Conservation (phyloP, 1,140 invertebrate species). For the Trigoniulus corallinus region DNA sequence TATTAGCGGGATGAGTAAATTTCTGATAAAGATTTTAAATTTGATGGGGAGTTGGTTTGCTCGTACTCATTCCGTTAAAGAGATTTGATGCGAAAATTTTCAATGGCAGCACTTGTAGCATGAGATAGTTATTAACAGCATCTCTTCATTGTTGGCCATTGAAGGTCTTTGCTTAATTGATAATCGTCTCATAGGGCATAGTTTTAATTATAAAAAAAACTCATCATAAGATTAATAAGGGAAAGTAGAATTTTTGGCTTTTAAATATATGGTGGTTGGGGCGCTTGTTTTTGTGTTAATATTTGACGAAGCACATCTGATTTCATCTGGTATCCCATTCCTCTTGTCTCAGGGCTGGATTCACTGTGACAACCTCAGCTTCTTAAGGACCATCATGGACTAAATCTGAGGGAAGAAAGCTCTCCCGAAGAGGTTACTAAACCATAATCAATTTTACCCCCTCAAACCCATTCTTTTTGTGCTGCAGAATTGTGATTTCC, state of each 20-base stretch:
- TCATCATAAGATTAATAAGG: too few relatives aligned
- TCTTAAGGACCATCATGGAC: conserved; percentile 3
- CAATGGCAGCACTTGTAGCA: background rate
- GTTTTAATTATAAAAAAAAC: too few relatives aligned
- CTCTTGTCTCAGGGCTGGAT: conserved; percentile 9
- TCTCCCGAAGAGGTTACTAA: conserved; percentile 5
- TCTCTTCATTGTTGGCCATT: background rate
- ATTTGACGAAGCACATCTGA: background rate
- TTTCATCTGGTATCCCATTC: conserved; percentile 8
- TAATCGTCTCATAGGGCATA: too few relatives aligned
- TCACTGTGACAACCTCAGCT: conserved; percentile 4
- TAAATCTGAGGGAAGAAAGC: conserved; percentile 1
- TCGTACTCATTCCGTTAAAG: too few relatives aligned
- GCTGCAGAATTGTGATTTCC: too few relatives aligned
- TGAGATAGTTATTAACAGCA: background rate
- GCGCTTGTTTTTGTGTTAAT: background rate
- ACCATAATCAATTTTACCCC: too few relatives aligned
- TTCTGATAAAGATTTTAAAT: too few relatives aligned
- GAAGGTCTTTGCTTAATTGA: too few relatives aligned
- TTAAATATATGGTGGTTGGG: background rate
- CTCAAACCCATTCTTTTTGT: too few relatives aligned
- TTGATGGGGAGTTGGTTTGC: too few relatives aligned
- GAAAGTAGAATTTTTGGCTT: background rate
- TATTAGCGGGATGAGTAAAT: too few relatives aligned
- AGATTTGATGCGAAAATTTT: too few relatives aligned